Evolutionary conservation across 2,113 vertebrate species (phyloP).

Genomic region (Corythoichthys intestinalis): DNA sequence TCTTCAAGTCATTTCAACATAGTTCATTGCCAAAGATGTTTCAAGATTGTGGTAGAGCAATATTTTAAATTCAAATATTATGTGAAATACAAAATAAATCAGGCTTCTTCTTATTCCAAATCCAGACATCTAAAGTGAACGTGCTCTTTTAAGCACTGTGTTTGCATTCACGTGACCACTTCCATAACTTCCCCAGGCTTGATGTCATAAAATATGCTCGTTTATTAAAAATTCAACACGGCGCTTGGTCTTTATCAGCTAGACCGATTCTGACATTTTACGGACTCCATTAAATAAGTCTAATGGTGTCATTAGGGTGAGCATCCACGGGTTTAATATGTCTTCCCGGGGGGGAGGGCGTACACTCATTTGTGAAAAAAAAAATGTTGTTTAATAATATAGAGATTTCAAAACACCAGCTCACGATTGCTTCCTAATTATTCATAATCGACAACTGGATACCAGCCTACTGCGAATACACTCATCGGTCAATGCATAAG

Average conservation of each 20-base stretch:
- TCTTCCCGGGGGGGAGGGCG: neutral
- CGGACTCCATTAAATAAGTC: slow-evolving; percentile 3
- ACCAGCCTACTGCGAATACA: neutral
- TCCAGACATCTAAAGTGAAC: neutral
- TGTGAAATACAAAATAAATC: too few relatives aligned
- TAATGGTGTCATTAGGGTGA: neutral
- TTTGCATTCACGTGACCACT: neutral
- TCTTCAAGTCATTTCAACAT: too few relatives aligned
- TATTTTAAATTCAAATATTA: too few relatives aligned
- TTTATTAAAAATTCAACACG: slow-evolving; percentile 1
- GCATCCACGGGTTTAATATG: neutral
- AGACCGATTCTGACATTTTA: slow-evolving; percentile 2
- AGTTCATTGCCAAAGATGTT: too few relatives aligned
- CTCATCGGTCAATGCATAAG: too few relatives aligned
- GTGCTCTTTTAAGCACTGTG: slow-evolving; percentile 10
- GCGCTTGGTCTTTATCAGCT: neutral
- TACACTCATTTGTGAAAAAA: neutral
- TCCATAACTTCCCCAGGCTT: neutral
- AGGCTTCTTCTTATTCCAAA: too few relatives aligned
- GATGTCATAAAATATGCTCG: neutral
- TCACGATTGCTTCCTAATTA: neutral
- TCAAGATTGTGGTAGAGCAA: too few relatives aligned
- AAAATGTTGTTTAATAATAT: neutral
- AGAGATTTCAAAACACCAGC: neutral
- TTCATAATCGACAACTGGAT: neutral